A percentile compares a stretch with the other conserved stretches of the same genome.
These are phyloP conservation scores for Parazoanthus swiftii DNA, from an alignment of 92 coral and sea anemone species.

Conservation along the genomic window DNA sequence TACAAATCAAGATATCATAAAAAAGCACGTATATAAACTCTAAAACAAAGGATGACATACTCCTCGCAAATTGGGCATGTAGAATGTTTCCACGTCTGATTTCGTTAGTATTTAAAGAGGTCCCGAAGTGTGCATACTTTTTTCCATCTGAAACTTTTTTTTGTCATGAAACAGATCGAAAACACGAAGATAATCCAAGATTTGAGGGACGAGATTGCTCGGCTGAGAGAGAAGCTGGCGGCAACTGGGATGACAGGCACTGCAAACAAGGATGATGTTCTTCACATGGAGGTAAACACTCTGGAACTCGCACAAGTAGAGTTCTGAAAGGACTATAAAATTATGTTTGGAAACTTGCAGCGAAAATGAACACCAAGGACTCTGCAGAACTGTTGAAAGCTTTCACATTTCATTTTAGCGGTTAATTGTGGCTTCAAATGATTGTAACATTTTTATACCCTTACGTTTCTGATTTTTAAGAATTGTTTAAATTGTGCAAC, in stretches of 20 bases:
- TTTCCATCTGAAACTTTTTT: background rate
- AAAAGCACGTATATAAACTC: no score
- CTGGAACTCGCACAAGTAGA: no score
- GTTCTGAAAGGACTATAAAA: no score
- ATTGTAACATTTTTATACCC: no score
- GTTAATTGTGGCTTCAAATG: no score
- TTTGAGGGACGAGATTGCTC: conserved; percentile 85
- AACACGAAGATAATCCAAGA: conserved; percentile 93
- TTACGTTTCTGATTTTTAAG: no score
- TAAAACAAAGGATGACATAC: no score
- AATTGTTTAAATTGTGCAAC: no score
- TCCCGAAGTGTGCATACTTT: background rate
- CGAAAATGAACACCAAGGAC: background rate
- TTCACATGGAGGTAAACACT: conserved; percentile 86
- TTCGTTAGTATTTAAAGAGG: no score
- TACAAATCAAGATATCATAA: no score
- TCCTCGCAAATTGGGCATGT: no score
- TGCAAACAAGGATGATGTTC: conserved; percentile 88
- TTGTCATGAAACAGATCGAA: conserved; percentile 73
- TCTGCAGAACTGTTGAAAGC: background rate
- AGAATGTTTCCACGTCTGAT: background rate
- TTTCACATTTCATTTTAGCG: no score
- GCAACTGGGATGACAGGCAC: conserved; percentile 72
- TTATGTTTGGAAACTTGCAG: background rate
- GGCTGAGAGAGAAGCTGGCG: conserved; percentile 84